Conservation (phyloP, 2,113 vertebrate species). For the Mandrillus leucophaeus region DNA sequence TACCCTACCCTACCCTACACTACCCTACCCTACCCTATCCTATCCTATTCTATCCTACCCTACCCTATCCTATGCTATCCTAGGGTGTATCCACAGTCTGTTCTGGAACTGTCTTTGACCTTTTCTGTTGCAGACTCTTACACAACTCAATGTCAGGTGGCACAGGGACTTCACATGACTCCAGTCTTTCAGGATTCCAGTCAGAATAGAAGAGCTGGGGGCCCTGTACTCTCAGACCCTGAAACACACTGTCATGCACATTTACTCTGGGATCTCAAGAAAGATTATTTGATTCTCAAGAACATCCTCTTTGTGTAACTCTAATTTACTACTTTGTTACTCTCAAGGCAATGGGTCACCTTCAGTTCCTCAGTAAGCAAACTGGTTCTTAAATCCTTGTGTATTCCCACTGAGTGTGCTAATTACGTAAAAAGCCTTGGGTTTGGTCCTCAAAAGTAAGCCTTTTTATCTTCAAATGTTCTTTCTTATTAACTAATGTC, state of each 20-base stretch:
- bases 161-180: background rate
- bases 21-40: no score
- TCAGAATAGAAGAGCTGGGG: background rate
- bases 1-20: no score
- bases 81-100: background rate
- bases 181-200: background rate
- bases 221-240: background rate
- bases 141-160: background rate
- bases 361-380: background rate
- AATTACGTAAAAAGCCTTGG: slow-evolving; percentile 13
- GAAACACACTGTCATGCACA: background rate
- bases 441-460: background rate
- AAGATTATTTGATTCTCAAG: slow-evolving; percentile 14
- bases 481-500: background rate
- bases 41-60: no score
- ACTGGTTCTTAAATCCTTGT: background rate
- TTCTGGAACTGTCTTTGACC: background rate
- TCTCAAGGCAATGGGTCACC: background rate
- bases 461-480: background rate
- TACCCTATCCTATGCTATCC: no score
- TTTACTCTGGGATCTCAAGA: background rate
- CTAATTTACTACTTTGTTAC: background rate
- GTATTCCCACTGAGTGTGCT: background rate
- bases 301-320: background rate
- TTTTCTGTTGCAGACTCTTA: background rate